Conservation (phyloP, 1,140 invertebrate genomes). For the Bombus balteatus region DNA sequence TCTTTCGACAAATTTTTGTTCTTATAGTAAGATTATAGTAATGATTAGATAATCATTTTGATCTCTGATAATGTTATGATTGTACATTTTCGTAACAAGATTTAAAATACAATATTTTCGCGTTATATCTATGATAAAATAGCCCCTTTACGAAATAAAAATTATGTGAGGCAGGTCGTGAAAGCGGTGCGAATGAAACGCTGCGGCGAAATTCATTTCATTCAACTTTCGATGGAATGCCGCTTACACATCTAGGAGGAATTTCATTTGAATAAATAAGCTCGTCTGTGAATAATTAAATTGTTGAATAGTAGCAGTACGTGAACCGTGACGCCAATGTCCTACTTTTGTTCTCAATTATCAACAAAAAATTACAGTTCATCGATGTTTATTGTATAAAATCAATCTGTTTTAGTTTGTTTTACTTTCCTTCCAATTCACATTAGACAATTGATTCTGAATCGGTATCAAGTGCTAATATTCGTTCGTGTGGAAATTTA, state of each 20-base stretch:
- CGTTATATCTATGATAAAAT: not conserved
- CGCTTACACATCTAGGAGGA: slow-evolving; percentile 1
- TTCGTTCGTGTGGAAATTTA: not conserved
- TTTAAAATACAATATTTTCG: not conserved
- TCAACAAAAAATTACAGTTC: slow-evolving; percentile 22
- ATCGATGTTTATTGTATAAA: slow-evolving; percentile 15
- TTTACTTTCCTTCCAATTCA: not conserved
- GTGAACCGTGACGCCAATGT: slow-evolving; percentile 56
- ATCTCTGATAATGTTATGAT: too few species aligned
- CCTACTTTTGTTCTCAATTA: slow-evolving; percentile 61
- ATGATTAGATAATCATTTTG: not conserved
- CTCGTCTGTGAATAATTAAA: slow-evolving; percentile 53
- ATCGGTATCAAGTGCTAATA: not conserved
- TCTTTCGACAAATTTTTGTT: not conserved
- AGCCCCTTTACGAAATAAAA: not conserved
- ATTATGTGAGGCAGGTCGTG: slow-evolving; percentile 3
- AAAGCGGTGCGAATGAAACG: not conserved
- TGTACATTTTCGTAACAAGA: too few species aligned
- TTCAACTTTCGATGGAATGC: slow-evolving; percentile 13
- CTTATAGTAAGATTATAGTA: not conserved
- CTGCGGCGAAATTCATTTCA: slow-evolving; percentile 10
- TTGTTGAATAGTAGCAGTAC: not conserved
- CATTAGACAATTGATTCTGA: not conserved
- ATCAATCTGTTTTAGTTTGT: slow-evolving; percentile 6
- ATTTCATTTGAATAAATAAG: slow-evolving; percentile 52